phyloP scores from a whole-genome alignment of 2,113 vertebrate genomes.

The Neomonachus schauinslandi region DNA sequence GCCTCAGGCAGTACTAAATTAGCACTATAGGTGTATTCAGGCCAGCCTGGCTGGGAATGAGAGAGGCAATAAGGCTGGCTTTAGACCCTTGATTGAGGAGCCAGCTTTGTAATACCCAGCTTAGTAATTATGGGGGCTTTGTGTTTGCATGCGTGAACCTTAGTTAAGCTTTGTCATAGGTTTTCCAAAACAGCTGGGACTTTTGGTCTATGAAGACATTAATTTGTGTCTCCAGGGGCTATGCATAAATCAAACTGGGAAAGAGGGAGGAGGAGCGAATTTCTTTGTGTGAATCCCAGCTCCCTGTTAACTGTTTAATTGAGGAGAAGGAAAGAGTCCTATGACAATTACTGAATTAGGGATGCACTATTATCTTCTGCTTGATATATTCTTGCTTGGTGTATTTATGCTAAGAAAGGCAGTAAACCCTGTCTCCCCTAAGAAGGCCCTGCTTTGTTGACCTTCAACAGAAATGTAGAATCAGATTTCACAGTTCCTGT shows the following conservation, averaged over 20 bases:
- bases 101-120: conserved; percentile 67
- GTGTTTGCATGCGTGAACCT: conserved; percentile 71
- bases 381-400: conserved; percentile 67
- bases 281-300: conserved; percentile 73
- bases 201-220: conserved; percentile 77
- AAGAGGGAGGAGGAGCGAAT: conserved; percentile 45
- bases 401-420: conserved; percentile 59
- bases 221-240: conserved; percentile 74
- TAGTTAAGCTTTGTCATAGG: conserved; percentile 79
- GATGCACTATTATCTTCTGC: conserved; percentile 73
- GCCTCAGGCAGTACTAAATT: conserved; percentile 65
- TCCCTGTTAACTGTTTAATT: conserved; percentile 77
- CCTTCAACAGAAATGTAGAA: conserved; percentile 57
- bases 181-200: conserved; percentile 80
- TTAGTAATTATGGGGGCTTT: conserved; percentile 74
- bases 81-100: conserved; percentile 66
- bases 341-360: conserved; percentile 73
- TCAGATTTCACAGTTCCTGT: conserved; percentile 73
- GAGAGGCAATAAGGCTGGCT: conserved; percentile 58
- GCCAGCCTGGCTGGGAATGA: conserved; percentile 39
- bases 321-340: conserved; percentile 73
- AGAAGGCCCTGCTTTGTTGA: conserved; percentile 65
- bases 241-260: conserved; percentile 76
- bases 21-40: conserved; percentile 53
- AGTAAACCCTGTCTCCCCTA: conserved; percentile 51